These are phyloP conservation scores for Diarsia dahlii DNA, from an alignment of 2,888 invertebrate genomes.

Conservation along the genomic window DNA sequence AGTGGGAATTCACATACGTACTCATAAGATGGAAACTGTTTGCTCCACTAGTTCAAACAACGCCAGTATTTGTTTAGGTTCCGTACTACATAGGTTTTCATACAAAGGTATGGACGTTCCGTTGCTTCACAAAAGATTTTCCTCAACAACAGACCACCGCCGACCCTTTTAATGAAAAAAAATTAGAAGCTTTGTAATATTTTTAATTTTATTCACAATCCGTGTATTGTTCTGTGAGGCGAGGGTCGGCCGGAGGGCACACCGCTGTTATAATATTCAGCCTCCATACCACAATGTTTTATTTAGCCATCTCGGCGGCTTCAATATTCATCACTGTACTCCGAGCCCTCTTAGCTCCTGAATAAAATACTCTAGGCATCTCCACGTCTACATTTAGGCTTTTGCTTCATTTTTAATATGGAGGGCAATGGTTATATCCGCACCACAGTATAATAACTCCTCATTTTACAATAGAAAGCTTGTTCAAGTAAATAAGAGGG, in stretches of 20 bases:
- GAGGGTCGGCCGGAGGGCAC: constrained; percentile 73
- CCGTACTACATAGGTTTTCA: constrained; percentile 30
- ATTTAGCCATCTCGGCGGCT: constrained; percentile 79
- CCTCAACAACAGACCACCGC: constrained; percentile 66
- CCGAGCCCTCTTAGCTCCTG: constrained; percentile 72
- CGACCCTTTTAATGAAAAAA: constrained; percentile 72
- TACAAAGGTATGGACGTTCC: constrained; percentile 59
- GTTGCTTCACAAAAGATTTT: constrained; percentile 71
- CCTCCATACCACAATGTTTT: constrained; percentile 79
- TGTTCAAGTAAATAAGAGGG: neutral
- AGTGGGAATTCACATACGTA: constrained; percentile 21
- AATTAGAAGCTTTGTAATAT: constrained; percentile 75
- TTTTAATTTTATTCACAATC: constrained; percentile 83
- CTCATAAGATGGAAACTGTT: constrained; percentile 37
- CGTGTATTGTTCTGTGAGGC: constrained; percentile 78
- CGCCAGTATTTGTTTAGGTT: constrained; percentile 59
- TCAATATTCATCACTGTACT: constrained; percentile 82
- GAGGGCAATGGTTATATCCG: constrained; percentile 12
- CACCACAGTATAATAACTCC: neutral
- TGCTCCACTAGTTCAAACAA: constrained; percentile 55
- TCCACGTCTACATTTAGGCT: constrained; percentile 54
- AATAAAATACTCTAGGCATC: constrained; percentile 73
- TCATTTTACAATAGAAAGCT: neutral
- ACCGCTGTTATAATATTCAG: constrained; percentile 80
- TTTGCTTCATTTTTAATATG: constrained; percentile 50